phyloP scores from a whole-genome alignment of 1,140 invertebrate genomes.

The Argopecten irradians region DNA sequence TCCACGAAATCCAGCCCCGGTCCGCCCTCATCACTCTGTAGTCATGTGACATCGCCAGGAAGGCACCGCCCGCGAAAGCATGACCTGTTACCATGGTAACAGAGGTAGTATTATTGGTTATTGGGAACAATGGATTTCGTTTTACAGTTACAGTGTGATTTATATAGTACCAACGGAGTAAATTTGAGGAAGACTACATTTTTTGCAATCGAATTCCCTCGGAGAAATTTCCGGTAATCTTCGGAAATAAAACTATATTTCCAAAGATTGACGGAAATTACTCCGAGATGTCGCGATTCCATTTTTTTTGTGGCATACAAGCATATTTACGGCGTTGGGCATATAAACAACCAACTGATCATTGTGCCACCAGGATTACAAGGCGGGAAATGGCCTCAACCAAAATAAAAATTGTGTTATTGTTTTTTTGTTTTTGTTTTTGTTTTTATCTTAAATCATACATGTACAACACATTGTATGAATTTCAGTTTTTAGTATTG shows the following conservation, averaged over 20 bases:
- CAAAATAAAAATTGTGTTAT: no score
- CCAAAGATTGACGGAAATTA: no score
- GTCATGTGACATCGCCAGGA: conserved; percentile 61
- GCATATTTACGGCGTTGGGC: neutral
- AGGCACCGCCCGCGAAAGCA: conserved; percentile 57
- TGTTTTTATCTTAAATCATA: no score
- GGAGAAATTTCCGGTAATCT: neutral
- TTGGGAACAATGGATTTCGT: neutral
- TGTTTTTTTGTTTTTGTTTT: no score
- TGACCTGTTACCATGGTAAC: conserved; percentile 51
- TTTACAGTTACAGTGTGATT: neutral
- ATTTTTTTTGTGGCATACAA: neutral
- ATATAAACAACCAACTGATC: no score
- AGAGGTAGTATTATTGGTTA: neutral
- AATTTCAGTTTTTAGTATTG: no score
- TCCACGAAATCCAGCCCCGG: conserved; percentile 59
- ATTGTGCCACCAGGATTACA: no score
- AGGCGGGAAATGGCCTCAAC: no score
- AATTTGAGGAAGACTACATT: neutral
- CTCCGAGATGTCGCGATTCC: no score
- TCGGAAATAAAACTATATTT: neutral
- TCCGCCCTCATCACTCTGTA: conserved; percentile 58
- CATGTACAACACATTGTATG: no score
- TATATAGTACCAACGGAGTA: neutral
- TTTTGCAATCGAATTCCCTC: neutral